Evolutionary conservation across 2,113 vertebrate genomes (phyloP), one percentile per base, ranked within the genome.

Genomic region (Ibidorhyncha struthersii): DNA sequence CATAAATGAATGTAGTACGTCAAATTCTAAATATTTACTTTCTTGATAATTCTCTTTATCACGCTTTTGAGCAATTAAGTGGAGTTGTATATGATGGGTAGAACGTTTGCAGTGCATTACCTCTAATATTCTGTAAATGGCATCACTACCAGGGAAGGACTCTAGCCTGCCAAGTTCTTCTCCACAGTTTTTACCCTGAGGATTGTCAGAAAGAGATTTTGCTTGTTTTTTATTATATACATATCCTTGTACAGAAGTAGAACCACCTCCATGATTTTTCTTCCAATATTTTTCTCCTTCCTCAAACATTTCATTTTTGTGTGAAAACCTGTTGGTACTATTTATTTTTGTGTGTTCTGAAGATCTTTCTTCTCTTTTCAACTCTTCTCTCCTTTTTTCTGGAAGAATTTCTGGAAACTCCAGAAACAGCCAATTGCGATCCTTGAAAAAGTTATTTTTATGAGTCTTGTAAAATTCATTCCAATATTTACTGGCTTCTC

Each of bases 351-450:
- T 17, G 29, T 61, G 40, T 86, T 96, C 50, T 61, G 52, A 92
- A 65, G 89, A 84, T n/a, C 40, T 73, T 89, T 96, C 87, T 90
- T 79, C 40, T 38, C 34, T 20, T 88, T 96, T 91, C 71, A 97
- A 87, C 89, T 93, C 67, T 76, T 84, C 56, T 77, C 94, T 96
- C 84, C 32, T 86, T 90, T 79, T 93, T 92, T 91, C 61, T 91
- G 98, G 97, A 95, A 99, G 98, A 94, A 99, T 98, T 97, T 99
- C 99, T 93, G 99, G 99, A 94, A 99, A 99, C 93, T 99, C 99
- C 78, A 98, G 97, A 96, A 99, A 98, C 55, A 99, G 98, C 99
- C 99, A 99, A 77, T 98, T 99, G n/a, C 99, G 99, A 98, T 99
- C 98, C 98, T 99, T 99, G 97, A 99, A 99, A 98, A 99, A 99